Percentiles rank a stretch among this genome's conserved stretches.
phyloP scores from a whole-genome alignment of 2,888 invertebrate genomes.

The Fragum sueziense region DNA sequence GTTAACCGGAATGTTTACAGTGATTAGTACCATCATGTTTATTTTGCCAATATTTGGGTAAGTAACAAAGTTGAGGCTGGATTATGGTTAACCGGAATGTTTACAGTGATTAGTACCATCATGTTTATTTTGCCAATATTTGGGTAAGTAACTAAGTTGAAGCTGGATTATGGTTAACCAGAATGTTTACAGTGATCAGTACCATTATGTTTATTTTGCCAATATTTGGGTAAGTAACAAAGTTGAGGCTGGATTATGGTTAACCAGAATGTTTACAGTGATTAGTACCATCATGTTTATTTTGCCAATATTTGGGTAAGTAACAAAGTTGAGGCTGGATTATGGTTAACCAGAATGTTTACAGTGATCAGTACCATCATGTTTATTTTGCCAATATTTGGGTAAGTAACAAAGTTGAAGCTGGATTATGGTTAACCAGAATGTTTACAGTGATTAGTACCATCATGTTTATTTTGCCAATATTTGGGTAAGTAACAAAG shows the following conservation, averaged over 20 bases:
- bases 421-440: constrained; percentile 93
- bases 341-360: constrained; percentile 93
- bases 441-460: constrained; percentile 92
- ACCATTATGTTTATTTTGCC: constrained; percentile 94
- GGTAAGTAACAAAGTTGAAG: constrained; percentile 93
- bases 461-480: constrained; percentile 92
- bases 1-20: constrained; percentile 92
- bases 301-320: constrained; percentile 93
- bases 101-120: constrained; percentile 92
- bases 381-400: constrained; percentile 94
- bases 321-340: constrained; percentile 91
- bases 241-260: constrained; percentile 94
- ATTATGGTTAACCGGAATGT: constrained; percentile 92
- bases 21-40: constrained; percentile 93
- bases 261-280: constrained; percentile 92
- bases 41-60: constrained; percentile 94
- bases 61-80: constrained; percentile 91
- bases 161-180: constrained; percentile 92
- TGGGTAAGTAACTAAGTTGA: constrained; percentile 93
- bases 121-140: constrained; percentile 94
- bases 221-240: constrained; percentile 92
- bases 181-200: constrained; percentile 92
- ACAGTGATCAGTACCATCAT: constrained; percentile 92
- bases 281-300: constrained; percentile 93
- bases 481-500: constrained; percentile 93